Percentiles rank a stretch among this genome's conserved stretches.
phyloP scores from a whole-genome alignment of 2,113 vertebrate genomes.

The Serilophus lunatus region DNA sequence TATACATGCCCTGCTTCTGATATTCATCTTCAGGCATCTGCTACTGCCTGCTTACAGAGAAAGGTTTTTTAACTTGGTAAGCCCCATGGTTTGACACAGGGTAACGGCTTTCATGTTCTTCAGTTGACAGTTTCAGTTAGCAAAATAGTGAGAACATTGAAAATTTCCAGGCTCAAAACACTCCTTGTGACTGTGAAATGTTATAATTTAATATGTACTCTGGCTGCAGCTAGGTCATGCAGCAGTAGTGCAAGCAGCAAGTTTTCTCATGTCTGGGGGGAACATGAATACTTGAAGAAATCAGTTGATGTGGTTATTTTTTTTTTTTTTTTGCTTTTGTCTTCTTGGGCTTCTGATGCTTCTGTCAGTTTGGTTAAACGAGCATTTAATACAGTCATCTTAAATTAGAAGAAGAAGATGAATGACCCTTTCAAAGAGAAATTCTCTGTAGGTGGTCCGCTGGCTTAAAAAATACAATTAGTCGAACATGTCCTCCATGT shows the following conservation, averaged over 20 bases:
- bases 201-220: not conserved
- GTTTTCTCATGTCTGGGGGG: not conserved
- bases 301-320: not conserved
- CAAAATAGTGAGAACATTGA: not conserved
- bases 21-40: not conserved
- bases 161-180: not conserved
- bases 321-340: not conserved
- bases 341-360: not conserved
- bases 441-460: not conserved
- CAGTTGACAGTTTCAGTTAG: not conserved
- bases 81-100: not conserved
- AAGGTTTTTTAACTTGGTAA: not conserved
- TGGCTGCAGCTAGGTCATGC: not conserved
- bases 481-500: not conserved
- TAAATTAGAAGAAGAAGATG: not conserved
- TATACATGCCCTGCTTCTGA: not conserved
- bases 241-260: not conserved
- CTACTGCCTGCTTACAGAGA: not conserved
- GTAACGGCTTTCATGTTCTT: not conserved
- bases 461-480: not conserved
- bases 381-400: not conserved
- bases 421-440: not conserved
- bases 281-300: not conserved
- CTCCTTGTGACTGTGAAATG: not conserved
- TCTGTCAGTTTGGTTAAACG: not conserved